Percentiles rank a stretch among this genome's conserved stretches.
Evolutionary conservation across 2,888 invertebrate genomes (phyloP).

Genomic region (Sipunculus nudus): DNA sequence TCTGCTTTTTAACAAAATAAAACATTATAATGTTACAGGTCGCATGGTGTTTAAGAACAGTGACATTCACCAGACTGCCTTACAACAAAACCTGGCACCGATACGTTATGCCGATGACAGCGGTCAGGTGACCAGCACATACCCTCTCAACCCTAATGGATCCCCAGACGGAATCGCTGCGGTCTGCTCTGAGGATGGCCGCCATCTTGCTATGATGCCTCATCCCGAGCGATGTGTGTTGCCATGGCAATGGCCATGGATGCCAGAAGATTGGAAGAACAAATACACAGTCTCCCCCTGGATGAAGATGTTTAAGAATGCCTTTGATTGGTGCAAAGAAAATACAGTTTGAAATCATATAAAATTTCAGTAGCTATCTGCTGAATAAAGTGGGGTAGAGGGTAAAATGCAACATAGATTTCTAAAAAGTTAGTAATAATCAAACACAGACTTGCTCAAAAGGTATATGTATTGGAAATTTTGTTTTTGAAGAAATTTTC

Average conservation of each 20-base stretch:
- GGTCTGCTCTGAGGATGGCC: conserved; percentile 86
- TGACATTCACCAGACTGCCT: conserved; percentile 54
- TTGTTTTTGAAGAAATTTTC: too few species aligned
- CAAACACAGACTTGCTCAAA: too few species aligned
- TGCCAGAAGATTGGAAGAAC: conserved; percentile 47
- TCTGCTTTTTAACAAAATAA: background rate
- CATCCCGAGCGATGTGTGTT: conserved; percentile 94
- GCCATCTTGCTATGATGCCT: conserved; percentile 98
- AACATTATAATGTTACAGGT: conserved; percentile 43
- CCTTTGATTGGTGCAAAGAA: conserved; percentile 68
- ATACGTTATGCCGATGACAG: conserved; percentile 86
- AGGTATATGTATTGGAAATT: too few species aligned
- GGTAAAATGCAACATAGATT: too few species aligned
- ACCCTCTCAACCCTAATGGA: conserved; percentile 88
- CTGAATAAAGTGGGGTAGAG: too few species aligned
- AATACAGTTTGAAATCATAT: too few species aligned
- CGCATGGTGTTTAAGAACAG: conserved; percentile 69
- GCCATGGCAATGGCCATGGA: conserved; percentile 83
- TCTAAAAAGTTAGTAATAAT: too few species aligned
- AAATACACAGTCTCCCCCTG: conserved; percentile 79
- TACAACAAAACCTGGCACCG: conserved; percentile 75
- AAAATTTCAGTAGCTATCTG: too few species aligned
- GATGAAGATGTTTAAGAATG: conserved; percentile 91
- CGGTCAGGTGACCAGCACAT: conserved; percentile 72
- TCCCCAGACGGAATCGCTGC: conserved; percentile 83